Conservation (phyloP, 2,888 invertebrate genomes). For the Lacanobia wlatinum region DNA sequence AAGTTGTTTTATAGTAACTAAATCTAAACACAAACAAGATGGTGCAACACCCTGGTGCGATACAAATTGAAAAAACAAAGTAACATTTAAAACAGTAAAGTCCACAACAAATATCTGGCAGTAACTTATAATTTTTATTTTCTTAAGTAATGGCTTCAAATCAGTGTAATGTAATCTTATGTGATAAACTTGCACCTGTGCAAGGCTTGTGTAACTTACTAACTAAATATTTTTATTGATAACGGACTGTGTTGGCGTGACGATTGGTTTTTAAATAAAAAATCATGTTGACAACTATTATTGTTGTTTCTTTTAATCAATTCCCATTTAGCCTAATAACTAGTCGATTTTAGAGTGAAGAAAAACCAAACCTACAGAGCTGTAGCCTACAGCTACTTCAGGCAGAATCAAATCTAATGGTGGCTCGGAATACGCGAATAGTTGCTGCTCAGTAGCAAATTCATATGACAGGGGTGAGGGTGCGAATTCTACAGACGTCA, state of each 20-base stretch:
- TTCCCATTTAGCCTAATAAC: no score
- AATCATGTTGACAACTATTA: slow-evolving; percentile 59
- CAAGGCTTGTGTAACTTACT: slow-evolving; percentile 60
- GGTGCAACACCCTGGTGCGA: no score
- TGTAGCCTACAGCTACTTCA: no score
- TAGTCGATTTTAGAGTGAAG: no score
- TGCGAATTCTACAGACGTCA: neutral
- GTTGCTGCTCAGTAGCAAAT: neutral
- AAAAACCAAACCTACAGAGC: no score
- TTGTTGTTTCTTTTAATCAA: neutral
- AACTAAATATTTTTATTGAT: slow-evolving; percentile 57
- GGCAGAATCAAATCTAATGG: no score
- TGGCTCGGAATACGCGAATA: neutral
- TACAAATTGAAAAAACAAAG: no score
- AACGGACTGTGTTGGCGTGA: slow-evolving; percentile 55
- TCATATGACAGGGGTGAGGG: neutral
- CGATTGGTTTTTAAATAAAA: slow-evolving; percentile 64
- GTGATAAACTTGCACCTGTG: slow-evolving; percentile 59
- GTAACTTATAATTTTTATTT: slow-evolving; percentile 22
- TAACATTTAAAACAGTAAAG: no score
- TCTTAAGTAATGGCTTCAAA: slow-evolving; percentile 39
- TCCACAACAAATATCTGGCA: slow-evolving; percentile 1
- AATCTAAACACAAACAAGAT: no score
- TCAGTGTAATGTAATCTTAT: slow-evolving; percentile 51
- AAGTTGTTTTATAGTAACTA: no score